Evolutionary conservation across 2,888 invertebrate species (phyloP), one percentile per base, ranked within the genome.

Genomic region (Mimumesa dahlbomi): DNA sequence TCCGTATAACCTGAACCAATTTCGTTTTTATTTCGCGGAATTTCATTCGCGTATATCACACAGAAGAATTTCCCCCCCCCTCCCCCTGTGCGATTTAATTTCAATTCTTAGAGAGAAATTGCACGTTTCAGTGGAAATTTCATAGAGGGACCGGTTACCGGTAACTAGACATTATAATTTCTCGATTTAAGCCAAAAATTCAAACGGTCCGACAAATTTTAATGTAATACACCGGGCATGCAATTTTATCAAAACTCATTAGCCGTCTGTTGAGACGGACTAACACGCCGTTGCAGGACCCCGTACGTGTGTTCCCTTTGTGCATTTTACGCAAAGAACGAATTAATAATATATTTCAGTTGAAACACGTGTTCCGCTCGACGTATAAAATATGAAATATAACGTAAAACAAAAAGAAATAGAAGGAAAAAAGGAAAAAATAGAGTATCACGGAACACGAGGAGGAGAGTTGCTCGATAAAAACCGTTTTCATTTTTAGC

Each of bases 31-130:
- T 57, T 59, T 34, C 34, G 49, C 31, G 34, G 31, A 34, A 52
- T 67, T 50, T 69, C 38, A n/a, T n/a, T 42, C 64, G 67, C 54
- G 49, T 50, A 56, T n/a, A n/a, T n/a, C n/a, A n/a, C n/a, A n/a
- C n/a, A n/a, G n/a, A n/a, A n/a, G n/a, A n/a, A n/a, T n/a, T 67
- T 52, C 3, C 31, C 18, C 49, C 18, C 14, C 48, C n/a, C 42
- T 22, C 42, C 52, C 2, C 40, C 34, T n/a, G 31, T 11, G 25
- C 4, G 13, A n/a, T 13, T 66, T 49, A 61, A 65, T 31, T 22
- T 48, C 40, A 13, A 40, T 54, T 50, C n/a, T 34, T 2, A 4
- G 2, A 34, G 34, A 2, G 11, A 7, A 34, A 7, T n/a, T 11
- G 6, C 6, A 11, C 4, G 2, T 7, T 34, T 34, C 6, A 2